Evolutionary conservation across 2,888 invertebrate genomes (phyloP).

Genomic region (Erannis defoliaria): DNA sequence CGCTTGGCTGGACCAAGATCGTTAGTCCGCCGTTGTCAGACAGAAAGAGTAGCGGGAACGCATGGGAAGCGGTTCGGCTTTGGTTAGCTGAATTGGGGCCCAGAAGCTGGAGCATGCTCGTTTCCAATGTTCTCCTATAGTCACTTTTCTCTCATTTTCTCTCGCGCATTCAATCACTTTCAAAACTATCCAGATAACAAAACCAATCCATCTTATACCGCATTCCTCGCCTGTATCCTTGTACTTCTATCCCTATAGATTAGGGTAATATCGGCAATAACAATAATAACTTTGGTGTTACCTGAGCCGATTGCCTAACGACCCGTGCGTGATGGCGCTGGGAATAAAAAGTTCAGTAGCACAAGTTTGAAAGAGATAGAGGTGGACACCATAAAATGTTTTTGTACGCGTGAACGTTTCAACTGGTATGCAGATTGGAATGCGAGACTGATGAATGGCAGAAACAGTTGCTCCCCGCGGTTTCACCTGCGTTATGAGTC

Average conservation of each 20-base stretch:
- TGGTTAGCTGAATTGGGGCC: too few relatives aligned
- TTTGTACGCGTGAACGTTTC: too few relatives aligned
- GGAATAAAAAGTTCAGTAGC: conserved; percentile 7
- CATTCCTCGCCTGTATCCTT: conserved; percentile 10
- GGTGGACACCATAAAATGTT: too few relatives aligned
- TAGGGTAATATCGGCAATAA: conserved; percentile 38
- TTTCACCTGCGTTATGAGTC: too few relatives aligned
- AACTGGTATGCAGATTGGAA: too few relatives aligned
- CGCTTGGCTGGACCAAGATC: too few relatives aligned
- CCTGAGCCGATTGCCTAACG: conserved; percentile 55
- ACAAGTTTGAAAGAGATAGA: neutral
- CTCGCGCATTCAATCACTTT: conserved; percentile 14
- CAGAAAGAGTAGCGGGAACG: too few relatives aligned
- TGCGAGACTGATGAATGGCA: too few relatives aligned
- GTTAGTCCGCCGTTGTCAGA: too few relatives aligned
- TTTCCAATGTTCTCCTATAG: neutral
- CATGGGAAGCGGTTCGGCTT: too few relatives aligned
- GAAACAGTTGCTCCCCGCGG: too few relatives aligned
- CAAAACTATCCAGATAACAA: conserved; percentile 16
- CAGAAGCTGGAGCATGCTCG: too few relatives aligned
- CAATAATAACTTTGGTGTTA: conserved; percentile 49
- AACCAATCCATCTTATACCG: conserved; percentile 25
- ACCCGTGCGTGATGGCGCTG: conserved; percentile 14
- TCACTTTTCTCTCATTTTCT: neutral
- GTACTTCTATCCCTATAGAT: conserved; percentile 30